Base-by-base conservation (phyloP, 1,140 invertebrate species). In the Arion vulgaris region DNA sequence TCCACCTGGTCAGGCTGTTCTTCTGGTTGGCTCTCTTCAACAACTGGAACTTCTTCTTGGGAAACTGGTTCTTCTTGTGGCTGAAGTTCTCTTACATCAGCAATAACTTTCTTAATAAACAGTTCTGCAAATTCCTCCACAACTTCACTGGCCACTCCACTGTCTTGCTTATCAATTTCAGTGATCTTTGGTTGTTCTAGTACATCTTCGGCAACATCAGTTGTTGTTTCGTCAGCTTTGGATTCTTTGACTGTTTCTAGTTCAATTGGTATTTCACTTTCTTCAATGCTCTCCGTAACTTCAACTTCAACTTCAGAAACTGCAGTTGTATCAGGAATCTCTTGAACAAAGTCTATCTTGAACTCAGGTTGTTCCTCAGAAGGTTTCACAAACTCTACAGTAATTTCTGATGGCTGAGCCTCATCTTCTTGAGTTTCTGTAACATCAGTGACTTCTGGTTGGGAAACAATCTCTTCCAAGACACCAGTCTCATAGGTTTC, bases 361-460 rank as follows among this genome's bases (percentile, higher is more conserved):
- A 66, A 83, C 13, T 74, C 39, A 68, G 72, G 81, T 28, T 69
- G 68, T 79, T 83, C 74, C 66, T 77, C 73, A 32, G 71, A 45
- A 62, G 84, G 76, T 78, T 85, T 82, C 28, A 38, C 81, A 71
- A 85, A 53, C 45, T 85, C 86, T 45, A 77, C 73, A 34, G 79
- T 34, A 4, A 88, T 86, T 83, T 89, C 87, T 71, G 86, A 79
- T n/a, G 83, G 83, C 38, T 79, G 78, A 32, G 81, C 82, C 17
- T 88, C 87, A 51, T 79, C 76, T 23, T 83, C 36, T 34, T 36
- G n/a, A 69, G 87, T 85, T 82, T 84, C 81, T 57, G 81, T 76
- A 49, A 88, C 68, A n/a, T 80, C 76, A 13, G 28, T 71, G n/a
- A 85, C 76, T 23, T 86, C 83, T 36, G 85, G 82, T 34, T 85